Conservation (phyloP, 1,140 invertebrate species). For the Drosophila grimshawi region DNA sequence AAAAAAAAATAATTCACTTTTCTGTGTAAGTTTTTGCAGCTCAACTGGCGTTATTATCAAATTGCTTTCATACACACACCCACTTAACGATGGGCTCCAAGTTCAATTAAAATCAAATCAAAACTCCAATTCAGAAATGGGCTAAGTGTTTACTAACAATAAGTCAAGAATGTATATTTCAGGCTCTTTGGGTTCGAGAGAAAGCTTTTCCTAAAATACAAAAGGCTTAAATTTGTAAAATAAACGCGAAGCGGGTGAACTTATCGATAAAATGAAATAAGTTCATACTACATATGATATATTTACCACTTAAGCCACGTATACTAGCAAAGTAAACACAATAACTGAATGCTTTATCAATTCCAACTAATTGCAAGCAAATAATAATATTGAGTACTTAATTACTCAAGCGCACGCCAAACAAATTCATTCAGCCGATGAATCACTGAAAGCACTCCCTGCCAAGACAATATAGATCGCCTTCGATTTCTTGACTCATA, state of each 20-base stretch:
- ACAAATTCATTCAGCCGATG: background rate
- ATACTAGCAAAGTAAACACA: background rate
- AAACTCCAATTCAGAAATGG: too few species aligned
- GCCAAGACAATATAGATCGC: background rate
- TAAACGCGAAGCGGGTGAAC: too few species aligned
- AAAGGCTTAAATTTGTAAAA: too few species aligned
- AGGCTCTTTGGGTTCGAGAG: too few species aligned
- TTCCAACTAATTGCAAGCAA: background rate
- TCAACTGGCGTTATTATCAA: conserved; percentile 19
- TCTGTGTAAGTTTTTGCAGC: conserved; percentile 16
- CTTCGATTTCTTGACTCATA: background rate
- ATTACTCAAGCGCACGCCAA: background rate
- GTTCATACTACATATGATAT: too few species aligned
- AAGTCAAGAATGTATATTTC: too few species aligned
- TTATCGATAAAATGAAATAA: too few species aligned
- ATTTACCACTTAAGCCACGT: too few species aligned
- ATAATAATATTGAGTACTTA: background rate
- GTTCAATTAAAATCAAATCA: too few species aligned
- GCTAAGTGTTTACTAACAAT: too few species aligned
- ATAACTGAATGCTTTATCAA: background rate
- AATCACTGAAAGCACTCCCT: background rate
- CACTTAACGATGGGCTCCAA: background rate
- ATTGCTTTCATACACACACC: background rate
- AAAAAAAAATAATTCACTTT: conserved; percentile 1
- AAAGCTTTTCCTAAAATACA: too few species aligned